Percentiles rank a stretch among this genome's conserved stretches.
These are phyloP conservation scores for Synanthedon andrenaeformis DNA, from an alignment of 2,888 invertebrate species.

Conservation along the genomic window DNA sequence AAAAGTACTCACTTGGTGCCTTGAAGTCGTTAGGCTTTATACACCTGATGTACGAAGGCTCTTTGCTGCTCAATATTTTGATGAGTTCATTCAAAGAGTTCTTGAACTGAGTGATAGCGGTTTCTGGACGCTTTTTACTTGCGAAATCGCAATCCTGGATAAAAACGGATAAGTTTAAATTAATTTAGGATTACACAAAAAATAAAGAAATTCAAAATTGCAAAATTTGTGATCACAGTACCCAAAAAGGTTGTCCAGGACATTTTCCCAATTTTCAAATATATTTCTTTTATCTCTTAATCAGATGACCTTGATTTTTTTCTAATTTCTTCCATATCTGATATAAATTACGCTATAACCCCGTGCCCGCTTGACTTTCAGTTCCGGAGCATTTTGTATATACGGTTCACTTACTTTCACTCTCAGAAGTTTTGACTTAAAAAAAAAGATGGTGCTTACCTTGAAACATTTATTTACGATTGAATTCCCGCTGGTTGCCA, in stretches of 20 bases:
- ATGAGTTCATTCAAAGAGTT: slow-evolving; percentile 87
- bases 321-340: no score
- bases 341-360: no score
- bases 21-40: slow-evolving; percentile 94
- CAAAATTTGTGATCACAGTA: background rate
- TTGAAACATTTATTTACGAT: slow-evolving; percentile 55
- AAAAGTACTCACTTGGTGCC: slow-evolving; percentile 63
- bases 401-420: no score
- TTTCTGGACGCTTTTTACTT: slow-evolving; percentile 88
- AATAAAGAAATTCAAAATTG: background rate
- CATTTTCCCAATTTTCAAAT: no score
- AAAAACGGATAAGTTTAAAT: no score
- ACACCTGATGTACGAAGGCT: slow-evolving; percentile 93
- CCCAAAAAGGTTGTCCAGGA: no score
- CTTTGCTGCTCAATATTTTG: slow-evolving; percentile 91
- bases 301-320: no score
- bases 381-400: no score
- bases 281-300: no score
- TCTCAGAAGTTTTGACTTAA: no score
- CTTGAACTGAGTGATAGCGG: slow-evolving; percentile 92
- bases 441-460: slow-evolving; percentile 18
- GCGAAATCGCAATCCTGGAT: slow-evolving; percentile 68
- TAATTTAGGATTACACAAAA: background rate
- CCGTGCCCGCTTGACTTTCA: no score
- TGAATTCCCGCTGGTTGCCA: slow-evolving; percentile 72